Percentiles rank a stretch among this genome's conserved stretches.
Evolutionary conservation across 2,888 invertebrate genomes (phyloP).

Genomic region (Caenorhabditis plicata): DNA sequence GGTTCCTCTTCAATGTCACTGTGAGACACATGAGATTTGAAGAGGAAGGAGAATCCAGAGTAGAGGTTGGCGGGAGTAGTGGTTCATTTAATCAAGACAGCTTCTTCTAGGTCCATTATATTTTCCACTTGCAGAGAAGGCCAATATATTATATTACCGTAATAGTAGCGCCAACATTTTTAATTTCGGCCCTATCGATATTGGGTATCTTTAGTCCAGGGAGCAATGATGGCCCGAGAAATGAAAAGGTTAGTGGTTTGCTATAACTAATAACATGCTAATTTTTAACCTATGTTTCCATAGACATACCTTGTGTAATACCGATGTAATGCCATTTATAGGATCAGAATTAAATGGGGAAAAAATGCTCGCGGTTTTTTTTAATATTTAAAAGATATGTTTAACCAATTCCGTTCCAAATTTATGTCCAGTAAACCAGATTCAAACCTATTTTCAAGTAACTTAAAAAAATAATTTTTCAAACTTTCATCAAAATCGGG

Average conservation of each 20-base stretch:
- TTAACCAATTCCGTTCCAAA: too few relatives aligned
- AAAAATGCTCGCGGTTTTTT: too few relatives aligned
- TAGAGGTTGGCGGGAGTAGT: too few relatives aligned
- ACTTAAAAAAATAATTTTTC: too few relatives aligned
- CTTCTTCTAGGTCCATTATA: conserved; percentile 54
- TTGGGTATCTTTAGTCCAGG: conserved; percentile 61
- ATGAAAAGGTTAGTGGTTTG: conserved; percentile 45
- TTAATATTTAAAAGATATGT: too few relatives aligned
- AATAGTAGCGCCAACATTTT: conserved; percentile 59
- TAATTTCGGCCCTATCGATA: conserved; percentile 58
- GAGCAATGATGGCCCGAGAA: conserved; percentile 54
- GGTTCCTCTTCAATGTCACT: conserved; percentile 58
- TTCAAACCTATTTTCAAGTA: too few relatives aligned
- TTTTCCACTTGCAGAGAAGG: conserved; percentile 56
- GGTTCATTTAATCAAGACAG: too few relatives aligned
- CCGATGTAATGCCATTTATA: too few relatives aligned
- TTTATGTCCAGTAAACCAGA: too few relatives aligned
- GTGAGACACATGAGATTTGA: conserved; percentile 56
- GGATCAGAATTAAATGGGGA: too few relatives aligned
- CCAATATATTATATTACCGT: conserved; percentile 61
- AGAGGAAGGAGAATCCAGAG: conserved; percentile 45
- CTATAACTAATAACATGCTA: background rate
- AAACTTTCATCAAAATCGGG: too few relatives aligned
- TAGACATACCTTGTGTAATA: too few relatives aligned
- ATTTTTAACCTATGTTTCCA: background rate